Conservation (phyloP, 2,888 invertebrate species). For the Isoperla grammatica region DNA sequence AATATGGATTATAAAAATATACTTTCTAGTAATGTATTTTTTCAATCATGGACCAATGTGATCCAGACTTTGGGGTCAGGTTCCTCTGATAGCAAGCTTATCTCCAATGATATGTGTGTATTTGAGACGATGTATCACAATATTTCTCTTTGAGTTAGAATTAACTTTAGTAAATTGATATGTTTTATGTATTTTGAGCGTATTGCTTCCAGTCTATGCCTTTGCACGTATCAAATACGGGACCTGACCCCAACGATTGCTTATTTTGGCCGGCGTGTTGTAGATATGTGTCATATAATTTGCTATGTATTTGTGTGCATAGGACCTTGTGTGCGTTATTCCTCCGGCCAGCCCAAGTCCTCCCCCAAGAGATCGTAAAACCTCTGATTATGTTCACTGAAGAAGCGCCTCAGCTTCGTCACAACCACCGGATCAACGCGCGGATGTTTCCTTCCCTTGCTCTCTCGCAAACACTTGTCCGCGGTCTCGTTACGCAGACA, state of each 20-base stretch:
- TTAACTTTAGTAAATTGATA: neutral
- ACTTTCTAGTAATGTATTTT: slow-evolving; percentile 33
- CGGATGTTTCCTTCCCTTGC: slow-evolving; percentile 81
- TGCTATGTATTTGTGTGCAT: slow-evolving; percentile 7
- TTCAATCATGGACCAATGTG: slow-evolving; percentile 50
- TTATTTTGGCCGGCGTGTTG: slow-evolving; percentile 24
- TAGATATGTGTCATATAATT: slow-evolving; percentile 13
- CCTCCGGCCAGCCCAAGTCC: slow-evolving; percentile 91
- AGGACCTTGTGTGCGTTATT: slow-evolving; percentile 46
- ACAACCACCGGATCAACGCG: slow-evolving; percentile 74
- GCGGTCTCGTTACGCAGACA: slow-evolving; percentile 51
- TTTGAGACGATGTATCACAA: neutral
- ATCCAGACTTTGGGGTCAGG: slow-evolving; percentile 40
- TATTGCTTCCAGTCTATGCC: neutral
- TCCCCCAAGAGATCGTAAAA: slow-evolving; percentile 91
- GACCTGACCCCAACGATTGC: slow-evolving; percentile 21
- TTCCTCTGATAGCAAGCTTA: slow-evolving; percentile 3
- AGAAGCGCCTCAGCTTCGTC: slow-evolving; percentile 75
- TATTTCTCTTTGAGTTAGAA: neutral
- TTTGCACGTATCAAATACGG: too few species aligned
- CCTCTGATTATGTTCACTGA: slow-evolving; percentile 84
- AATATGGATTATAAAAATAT: slow-evolving; percentile 54
- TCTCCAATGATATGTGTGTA: too few species aligned
- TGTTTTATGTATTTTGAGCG: neutral
- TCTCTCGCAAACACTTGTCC: slow-evolving; percentile 78